Evolutionary conservation across 2,113 vertebrate genomes (phyloP).

Genomic region (Rissa tridactyla): DNA sequence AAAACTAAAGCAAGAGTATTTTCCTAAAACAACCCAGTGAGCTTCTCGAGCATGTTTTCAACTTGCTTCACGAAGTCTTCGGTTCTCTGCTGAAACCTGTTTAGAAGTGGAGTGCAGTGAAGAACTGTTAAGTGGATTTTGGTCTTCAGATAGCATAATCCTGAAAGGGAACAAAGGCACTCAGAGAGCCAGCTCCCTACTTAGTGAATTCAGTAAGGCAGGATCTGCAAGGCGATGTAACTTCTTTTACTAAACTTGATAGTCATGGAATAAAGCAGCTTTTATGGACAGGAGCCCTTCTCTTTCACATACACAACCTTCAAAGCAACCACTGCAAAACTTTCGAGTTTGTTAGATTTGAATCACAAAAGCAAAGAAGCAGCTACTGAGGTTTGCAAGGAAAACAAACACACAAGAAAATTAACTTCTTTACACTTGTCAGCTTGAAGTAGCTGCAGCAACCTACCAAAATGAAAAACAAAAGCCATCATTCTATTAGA

Average conservation of each 20-base stretch:
- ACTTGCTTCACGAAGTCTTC: background rate
- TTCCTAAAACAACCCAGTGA: background rate
- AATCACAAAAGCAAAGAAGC: background rate
- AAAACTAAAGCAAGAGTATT: background rate
- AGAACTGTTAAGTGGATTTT: background rate
- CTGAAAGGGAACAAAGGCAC: background rate
- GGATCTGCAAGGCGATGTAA: background rate
- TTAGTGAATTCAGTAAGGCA: background rate
- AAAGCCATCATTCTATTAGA: background rate
- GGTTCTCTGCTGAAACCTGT: background rate
- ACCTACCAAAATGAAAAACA: background rate
- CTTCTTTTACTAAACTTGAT: background rate
- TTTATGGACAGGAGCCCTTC: background rate
- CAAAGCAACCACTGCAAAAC: background rate
- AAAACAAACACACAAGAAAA: background rate
- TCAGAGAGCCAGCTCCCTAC: background rate
- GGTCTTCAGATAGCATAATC: background rate
- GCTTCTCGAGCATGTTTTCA: background rate
- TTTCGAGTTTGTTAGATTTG: background rate
- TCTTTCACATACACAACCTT: background rate
- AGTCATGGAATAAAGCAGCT: background rate
- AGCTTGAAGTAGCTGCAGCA: background rate
- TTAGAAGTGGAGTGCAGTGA: background rate
- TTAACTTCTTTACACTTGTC: background rate
- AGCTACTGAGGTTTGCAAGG: background rate